phyloP scores from a whole-genome alignment of 2,888 invertebrate species.

The Ferdinandea cuprea region DNA sequence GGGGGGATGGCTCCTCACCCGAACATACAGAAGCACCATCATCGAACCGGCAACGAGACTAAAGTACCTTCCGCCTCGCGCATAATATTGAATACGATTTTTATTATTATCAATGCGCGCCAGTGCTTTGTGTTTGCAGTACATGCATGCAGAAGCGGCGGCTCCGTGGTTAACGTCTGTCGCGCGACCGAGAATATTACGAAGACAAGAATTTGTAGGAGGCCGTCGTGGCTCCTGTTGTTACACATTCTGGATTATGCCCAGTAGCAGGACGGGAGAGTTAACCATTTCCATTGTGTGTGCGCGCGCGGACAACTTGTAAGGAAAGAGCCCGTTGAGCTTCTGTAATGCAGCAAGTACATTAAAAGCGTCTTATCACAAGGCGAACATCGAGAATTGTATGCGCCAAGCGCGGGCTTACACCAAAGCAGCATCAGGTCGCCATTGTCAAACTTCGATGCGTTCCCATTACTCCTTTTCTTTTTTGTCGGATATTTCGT shows the following conservation, averaged over 20 bases:
- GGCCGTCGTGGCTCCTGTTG: conserved; percentile 79
- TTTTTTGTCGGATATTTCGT: conserved; percentile 4
- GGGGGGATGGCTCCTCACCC: conserved; percentile 59
- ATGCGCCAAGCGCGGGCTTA: conserved; percentile 63
- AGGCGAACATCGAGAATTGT: conserved; percentile 50
- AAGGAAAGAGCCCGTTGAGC: conserved; percentile 62
- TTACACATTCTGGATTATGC: conserved; percentile 78
- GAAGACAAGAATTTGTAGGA: conserved; percentile 69
- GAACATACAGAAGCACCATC: conserved; percentile 11
- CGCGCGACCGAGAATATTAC: conserved; percentile 26
- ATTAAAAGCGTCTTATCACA: conserved; percentile 72
- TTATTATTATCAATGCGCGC: conserved; percentile 70
- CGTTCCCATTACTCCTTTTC: too few relatives aligned
- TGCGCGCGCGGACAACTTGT: conserved; percentile 62
- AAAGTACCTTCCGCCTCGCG: conserved; percentile 65
- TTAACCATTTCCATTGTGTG: conserved; percentile 37
- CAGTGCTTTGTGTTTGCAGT: conserved; percentile 55
- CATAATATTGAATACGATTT: conserved; percentile 72
- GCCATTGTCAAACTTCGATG: conserved; percentile 74
- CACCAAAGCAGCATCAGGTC: conserved; percentile 47
- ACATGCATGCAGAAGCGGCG: conserved; percentile 23
- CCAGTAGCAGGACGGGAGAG: conserved; percentile 45
- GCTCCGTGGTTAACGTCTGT: neutral
- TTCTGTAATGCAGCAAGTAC: conserved; percentile 73
- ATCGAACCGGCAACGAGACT: conserved; percentile 16